Evolutionary conservation across 2,797 vertebrate genomes (phyloP), one percentile per base, ranked within the genome.

Genomic region (Centropyge bicolor): DNA sequence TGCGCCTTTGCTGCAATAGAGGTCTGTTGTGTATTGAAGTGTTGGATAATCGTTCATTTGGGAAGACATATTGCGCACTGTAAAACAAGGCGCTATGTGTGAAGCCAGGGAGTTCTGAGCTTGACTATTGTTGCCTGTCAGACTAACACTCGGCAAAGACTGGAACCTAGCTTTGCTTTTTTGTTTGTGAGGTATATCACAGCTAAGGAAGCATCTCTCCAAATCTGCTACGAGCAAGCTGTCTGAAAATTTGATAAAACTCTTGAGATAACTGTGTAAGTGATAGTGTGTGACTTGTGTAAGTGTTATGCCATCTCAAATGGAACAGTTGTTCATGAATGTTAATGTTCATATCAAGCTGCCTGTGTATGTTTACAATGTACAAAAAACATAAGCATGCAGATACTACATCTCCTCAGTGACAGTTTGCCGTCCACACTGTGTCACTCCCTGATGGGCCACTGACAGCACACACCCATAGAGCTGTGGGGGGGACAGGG

Each of bases 21-120:
- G 86, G 90, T 93, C 92, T 91, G 91, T 76, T 78, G 91, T 92
- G 92, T 88, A 90, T 89, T 92, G 87, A 92, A 91, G 83, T 92
- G 86, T 91, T 92, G 91, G 91, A 93, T 89, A 91, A 92, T 88
- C 91, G 88, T 93, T 94, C 92, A 91, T 92, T 95, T 91, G 95
- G 90, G 93, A 92, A 87, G 91, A 88, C 90, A 84, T 83, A 89
- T 85, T 90, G 87, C 83, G 45, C 76, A 80, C 85, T 80, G 85
- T 88, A 91, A 87, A 90, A 92, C 88, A 84, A 87, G 83, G 80
- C 76, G 66, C 77, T 83, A 78, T 72, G 84, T 86, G 92, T 88
- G 86, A 90, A 87, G 56, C 81, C 79, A 60, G 80, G 80, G 80
- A 86, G 74, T 82, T 86, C 46, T 79, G 81, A 81, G 84, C 82